These are phyloP conservation scores for Troides helena DNA, from an alignment of 2,888 invertebrate genomes.

Conservation along the genomic window DNA sequence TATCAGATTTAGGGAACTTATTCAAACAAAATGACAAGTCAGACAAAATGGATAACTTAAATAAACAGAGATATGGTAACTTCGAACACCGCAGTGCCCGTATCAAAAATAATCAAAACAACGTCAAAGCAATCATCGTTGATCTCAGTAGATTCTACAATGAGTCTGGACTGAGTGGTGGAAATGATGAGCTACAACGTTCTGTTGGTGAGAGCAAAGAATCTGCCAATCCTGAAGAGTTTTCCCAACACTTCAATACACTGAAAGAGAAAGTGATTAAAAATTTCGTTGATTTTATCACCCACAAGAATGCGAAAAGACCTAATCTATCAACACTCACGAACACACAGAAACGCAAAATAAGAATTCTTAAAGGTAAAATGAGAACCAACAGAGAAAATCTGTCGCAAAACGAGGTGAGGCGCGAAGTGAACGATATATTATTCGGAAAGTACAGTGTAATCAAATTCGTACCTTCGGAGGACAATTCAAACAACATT, in stretches of 20 bases:
- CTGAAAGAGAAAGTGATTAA: slow-evolving; percentile 20
- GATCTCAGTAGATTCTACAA: slow-evolving; percentile 13
- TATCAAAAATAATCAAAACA: neutral
- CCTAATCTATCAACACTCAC: slow-evolving; percentile 9
- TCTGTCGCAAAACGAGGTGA: slow-evolving; percentile 3
- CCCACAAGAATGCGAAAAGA: slow-evolving; percentile 1
- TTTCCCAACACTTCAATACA: slow-evolving; percentile 2
- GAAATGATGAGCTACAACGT: neutral
- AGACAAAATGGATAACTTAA: neutral
- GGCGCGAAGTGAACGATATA: slow-evolving; percentile 10
- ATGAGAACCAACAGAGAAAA: slow-evolving; percentile 12
- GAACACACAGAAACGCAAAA: slow-evolving; percentile 6
- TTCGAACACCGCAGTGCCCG: slow-evolving; percentile 2
- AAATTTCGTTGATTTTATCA: slow-evolving; percentile 5
- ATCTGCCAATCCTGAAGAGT: slow-evolving; percentile 13
- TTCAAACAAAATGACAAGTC: slow-evolving; percentile 11
- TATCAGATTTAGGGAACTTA: slow-evolving; percentile 22
- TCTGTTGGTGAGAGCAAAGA: neutral
- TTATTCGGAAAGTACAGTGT: slow-evolving; percentile 16
- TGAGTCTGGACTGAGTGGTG: slow-evolving; percentile 2
- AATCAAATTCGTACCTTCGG: slow-evolving; percentile 10
- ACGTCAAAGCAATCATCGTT: slow-evolving; percentile 7
- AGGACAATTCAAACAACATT: slow-evolving; percentile 3
- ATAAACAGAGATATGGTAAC: slow-evolving; percentile 4
- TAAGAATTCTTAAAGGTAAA: slow-evolving; percentile 21